Base-by-base conservation (phyloP, 2,888 invertebrate species). In the Lasioglossum vierecki region DNA sequence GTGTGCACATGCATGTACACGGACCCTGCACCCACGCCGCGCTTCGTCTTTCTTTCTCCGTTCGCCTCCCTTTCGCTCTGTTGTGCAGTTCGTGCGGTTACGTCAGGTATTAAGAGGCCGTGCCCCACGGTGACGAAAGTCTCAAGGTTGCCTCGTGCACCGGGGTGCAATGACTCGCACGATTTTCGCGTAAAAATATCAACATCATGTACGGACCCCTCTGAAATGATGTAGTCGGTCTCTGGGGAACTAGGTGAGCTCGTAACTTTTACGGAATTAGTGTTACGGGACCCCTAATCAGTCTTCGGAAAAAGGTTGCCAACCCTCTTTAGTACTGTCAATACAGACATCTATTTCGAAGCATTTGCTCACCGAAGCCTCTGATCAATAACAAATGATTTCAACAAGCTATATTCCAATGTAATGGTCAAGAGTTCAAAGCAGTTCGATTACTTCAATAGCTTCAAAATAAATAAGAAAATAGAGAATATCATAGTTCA, bases 91-190 rank as follows among this genome's bases (percentile, higher is more conserved):
- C 84, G 88, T 89, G 88, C 85, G 89, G 89, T 90, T 90, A 90
- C 90, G 90, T 90, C 90, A 90, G 91, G 91, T 89, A 89, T 90
- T 85, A 91, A 90, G 91, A 90, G 90, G 85, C 88, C 79, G 79
- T 83, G 90, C 76, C 84, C 82, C 75, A 86, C 88, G 82, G 90
- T 89, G 90, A 92, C 90, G 91, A 92, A 92, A 90, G 86, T 88
- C 88, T 89, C 92, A 91, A 92, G 92, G 92, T 87, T 91, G 85
- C 84, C 44, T 71, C 88, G 85, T 84, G 85, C 82, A 80, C 66
- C 82, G 76, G 80, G 68, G 90, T 90, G 86, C 90, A 91, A 88
- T 87, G 91, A 91, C 91, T 91, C 85, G 85, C 81, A 75, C 77
- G 79, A 85, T 91, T 91, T 88, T 88, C 86, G 78, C 88, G 72